A percentile compares a stretch with the other conserved stretches of the same genome.
These are phyloP conservation scores for Rhinichthys osculus DNA, from an alignment of 2,797 vertebrate genomes.

Conservation along the genomic window DNA sequence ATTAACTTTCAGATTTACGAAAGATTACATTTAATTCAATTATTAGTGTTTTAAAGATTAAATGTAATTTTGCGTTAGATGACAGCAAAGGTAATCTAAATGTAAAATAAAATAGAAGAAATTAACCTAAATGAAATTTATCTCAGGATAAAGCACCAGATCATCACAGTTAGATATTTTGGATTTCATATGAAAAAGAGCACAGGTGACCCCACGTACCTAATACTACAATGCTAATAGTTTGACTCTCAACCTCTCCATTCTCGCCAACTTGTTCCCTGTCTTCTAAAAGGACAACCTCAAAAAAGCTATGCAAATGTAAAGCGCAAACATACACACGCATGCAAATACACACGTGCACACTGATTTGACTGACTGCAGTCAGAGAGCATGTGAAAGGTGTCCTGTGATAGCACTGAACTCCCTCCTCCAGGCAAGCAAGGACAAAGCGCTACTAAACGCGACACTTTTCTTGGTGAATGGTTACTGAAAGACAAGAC, in stretches of 20 bases:
- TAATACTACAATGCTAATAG: background rate
- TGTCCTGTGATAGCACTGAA: slow-evolving; percentile 66
- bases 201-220: background rate
- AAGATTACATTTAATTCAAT: background rate
- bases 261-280: background rate
- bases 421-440: slow-evolving; percentile 73
- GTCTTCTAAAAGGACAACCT: background rate
- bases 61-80: background rate
- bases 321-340: slow-evolving; percentile 4
- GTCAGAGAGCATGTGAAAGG: slow-evolving; percentile 65
- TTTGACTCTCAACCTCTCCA: background rate
- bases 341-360: slow-evolving; percentile 48
- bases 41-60: background rate
- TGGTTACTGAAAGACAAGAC: slow-evolving; percentile 43
- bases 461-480: slow-evolving; percentile 48
- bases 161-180: background rate
- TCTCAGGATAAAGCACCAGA: background rate
- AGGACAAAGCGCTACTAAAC: slow-evolving; percentile 69
- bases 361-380: slow-evolving; percentile 59
- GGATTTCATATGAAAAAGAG: background rate
- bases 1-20: background rate
- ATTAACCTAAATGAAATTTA: background rate
- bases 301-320: slow-evolving; percentile 50
- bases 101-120: background rate
- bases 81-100: background rate